phyloP scores from a whole-genome alignment of 2,113 vertebrate species.

The Perca flavescens region DNA sequence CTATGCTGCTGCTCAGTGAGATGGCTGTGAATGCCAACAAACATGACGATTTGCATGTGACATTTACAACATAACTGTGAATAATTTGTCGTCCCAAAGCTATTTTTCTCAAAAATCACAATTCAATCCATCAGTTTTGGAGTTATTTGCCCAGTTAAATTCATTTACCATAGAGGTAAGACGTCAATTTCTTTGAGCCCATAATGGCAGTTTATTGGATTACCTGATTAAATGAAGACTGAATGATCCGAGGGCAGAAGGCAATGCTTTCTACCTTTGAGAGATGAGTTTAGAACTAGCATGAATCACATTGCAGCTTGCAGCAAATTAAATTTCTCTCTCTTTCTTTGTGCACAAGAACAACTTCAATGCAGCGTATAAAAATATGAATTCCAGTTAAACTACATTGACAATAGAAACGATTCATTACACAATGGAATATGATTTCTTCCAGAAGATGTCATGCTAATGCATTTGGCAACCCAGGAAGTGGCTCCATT shows the following conservation, averaged over 20 bases:
- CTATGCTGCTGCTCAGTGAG: conserved; percentile 5
- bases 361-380: background rate
- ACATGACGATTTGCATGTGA: conserved; percentile 52
- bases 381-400: background rate
- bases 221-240: conserved; percentile 74
- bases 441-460: background rate
- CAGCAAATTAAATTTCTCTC: background rate
- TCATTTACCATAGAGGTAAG: conserved; percentile 54
- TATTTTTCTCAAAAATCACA: conserved; percentile 32
- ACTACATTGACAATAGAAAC: background rate
- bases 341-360: background rate
- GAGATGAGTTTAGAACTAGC: conserved; percentile 46
- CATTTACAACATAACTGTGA: conserved; percentile 61
- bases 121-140: conserved; percentile 47
- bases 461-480: conserved; percentile 1
- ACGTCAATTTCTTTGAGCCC: conserved; percentile 58
- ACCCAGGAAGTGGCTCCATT: background rate
- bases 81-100: conserved; percentile 44
- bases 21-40: conserved; percentile 23
- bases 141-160: conserved; percentile 63
- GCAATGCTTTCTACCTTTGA: conserved; percentile 59
- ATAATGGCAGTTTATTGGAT: conserved; percentile 74
- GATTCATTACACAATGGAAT: background rate
- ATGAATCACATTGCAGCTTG: conserved; percentile 48
- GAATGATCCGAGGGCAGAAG: conserved; percentile 53